These are phyloP conservation scores for Lumbricus terrestris DNA, from an alignment of 2,888 invertebrate species.

Conservation along the genomic window DNA sequence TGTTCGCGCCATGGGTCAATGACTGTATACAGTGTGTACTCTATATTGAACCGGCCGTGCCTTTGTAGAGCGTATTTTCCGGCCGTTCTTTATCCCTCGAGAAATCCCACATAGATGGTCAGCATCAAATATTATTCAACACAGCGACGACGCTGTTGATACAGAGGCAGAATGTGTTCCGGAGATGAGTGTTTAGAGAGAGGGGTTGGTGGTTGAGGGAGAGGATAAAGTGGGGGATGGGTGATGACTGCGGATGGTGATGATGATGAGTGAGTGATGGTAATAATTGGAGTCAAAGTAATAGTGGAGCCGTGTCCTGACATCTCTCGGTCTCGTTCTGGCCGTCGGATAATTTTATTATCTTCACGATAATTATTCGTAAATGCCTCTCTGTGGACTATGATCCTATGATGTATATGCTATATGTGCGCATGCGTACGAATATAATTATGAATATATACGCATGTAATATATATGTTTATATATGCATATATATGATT, in stretches of 20 bases:
- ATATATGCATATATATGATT: background rate
- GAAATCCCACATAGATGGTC: background rate
- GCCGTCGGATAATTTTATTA: background rate
- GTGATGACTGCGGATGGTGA: too few relatives aligned
- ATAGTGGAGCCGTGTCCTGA: background rate
- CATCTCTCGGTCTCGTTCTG: background rate
- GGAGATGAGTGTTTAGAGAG: background rate
- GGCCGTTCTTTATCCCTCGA: background rate
- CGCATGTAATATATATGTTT: background rate
- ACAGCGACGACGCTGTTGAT: background rate
- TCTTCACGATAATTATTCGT: background rate
- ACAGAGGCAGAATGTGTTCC: background rate
- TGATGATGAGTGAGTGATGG: background rate
- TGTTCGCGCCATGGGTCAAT: background rate
- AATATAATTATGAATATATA: too few relatives aligned
- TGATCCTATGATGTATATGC: background rate
- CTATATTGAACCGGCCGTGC: background rate
- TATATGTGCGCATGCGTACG: background rate
- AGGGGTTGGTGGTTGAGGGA: background rate
- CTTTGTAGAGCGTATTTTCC: background rate
- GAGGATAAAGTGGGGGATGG: background rate
- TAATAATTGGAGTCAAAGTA: background rate
- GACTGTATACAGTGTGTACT: background rate
- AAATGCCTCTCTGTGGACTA: background rate
- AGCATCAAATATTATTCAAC: background rate